Percentiles rank a stretch among this genome's conserved stretches.
Conservation (phyloP, 1,140 invertebrate species). For the Oreohelix idahoensis region DNA sequence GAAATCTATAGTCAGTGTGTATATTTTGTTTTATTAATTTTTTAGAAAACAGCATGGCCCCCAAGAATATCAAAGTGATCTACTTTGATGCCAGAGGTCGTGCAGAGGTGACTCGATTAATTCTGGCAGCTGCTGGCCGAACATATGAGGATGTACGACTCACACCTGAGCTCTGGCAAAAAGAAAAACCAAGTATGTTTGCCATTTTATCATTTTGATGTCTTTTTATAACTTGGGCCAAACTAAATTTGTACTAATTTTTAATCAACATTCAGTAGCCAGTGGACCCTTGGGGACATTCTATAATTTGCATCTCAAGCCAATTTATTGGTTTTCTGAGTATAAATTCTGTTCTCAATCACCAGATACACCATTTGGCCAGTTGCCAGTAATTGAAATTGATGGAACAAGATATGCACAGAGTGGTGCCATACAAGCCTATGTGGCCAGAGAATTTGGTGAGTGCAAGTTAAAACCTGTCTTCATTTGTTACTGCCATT, state of each 20-base stretch:
- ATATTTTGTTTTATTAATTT: too few relatives aligned
- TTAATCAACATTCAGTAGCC: too few relatives aligned
- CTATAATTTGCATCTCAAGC: too few relatives aligned
- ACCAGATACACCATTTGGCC: conserved; percentile 2
- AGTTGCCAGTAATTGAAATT: conserved; percentile 1
- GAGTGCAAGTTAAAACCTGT: conserved; percentile 4
- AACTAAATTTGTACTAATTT: too few relatives aligned
- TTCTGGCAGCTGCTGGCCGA: conserved; percentile 53
- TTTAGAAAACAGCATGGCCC: neutral
- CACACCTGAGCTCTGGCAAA: neutral
- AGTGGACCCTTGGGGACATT: too few relatives aligned
- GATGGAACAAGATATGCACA: neutral
- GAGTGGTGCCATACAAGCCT: neutral
- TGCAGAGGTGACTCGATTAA: conserved; percentile 51
- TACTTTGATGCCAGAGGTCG: conserved; percentile 56
- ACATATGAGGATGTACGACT: conserved; percentile 30
- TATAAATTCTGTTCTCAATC: neutral
- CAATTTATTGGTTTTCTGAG: too few relatives aligned
- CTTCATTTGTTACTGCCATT: too few relatives aligned
- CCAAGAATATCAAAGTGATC: conserved; percentile 23
- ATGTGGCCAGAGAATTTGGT: conserved; percentile 18
- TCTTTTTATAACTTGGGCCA: too few relatives aligned
- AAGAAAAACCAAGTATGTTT: conserved; percentile 27
- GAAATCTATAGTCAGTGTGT: too few relatives aligned
- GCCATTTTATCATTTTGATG: too few relatives aligned